Conservation (phyloP, 2,888 invertebrate genomes). For the Harpagoxenus sublaevis region DNA sequence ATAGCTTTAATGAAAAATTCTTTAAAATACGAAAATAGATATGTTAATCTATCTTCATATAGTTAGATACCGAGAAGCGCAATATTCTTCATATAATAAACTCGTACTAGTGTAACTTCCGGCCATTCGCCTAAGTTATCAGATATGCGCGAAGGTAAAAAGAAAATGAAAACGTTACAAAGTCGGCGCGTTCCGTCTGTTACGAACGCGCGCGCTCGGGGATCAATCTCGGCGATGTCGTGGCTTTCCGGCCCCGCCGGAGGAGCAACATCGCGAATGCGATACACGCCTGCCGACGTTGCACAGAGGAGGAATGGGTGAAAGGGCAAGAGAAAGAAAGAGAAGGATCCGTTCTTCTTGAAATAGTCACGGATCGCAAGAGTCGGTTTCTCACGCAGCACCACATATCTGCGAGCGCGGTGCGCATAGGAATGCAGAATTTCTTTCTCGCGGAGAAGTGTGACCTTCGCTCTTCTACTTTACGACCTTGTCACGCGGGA, state of each 20-base stretch:
- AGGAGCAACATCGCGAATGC: constrained; percentile 15
- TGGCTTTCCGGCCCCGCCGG: constrained; percentile 28
- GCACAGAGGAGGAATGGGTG: not conserved
- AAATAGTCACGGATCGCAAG: constrained; percentile 22
- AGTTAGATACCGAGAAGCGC: not conserved
- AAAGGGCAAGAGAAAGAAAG: not conserved
- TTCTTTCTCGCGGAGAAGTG: constrained; percentile 16
- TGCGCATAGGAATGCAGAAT: constrained; percentile 36
- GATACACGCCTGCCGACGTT: constrained; percentile 13
- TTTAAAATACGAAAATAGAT: not conserved
- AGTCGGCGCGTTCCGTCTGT: not conserved
- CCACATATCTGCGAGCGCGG: not conserved
- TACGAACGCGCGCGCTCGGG: constrained; percentile 12
- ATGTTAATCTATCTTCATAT: not conserved
- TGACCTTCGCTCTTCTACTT: constrained; percentile 28
- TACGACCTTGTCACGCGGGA: not conserved
- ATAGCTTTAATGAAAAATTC: not conserved
- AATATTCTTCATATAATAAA: not conserved
- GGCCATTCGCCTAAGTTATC: not conserved
- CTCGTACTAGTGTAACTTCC: not conserved
- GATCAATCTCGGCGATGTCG: constrained; percentile 19
- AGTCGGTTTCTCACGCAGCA: constrained; percentile 14
- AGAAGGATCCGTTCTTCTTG: constrained; percentile 29
- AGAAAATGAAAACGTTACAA: constrained; percentile 21
- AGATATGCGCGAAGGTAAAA: constrained; percentile 12